Evolutionary conservation across 2,888 invertebrate species (phyloP), one percentile per base, ranked within the genome.

Genomic region (Torymus auratus): DNA sequence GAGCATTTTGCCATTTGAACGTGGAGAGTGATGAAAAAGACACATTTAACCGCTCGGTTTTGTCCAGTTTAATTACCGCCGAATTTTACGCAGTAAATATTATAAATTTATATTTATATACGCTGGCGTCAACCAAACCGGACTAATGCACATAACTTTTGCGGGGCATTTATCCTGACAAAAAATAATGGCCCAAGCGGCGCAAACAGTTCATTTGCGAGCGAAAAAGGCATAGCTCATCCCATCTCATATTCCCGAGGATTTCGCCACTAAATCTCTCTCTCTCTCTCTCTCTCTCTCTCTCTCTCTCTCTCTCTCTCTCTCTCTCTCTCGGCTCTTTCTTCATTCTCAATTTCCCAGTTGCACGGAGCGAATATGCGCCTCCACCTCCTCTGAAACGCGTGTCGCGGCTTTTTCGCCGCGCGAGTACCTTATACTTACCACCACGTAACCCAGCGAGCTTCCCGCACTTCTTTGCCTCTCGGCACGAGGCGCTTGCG

Each of bases 191-290:
- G 56, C 13, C 23, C 15, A n/a, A 2, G n/a, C 62, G 55, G 41
- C 50, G 64, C 55, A 70, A 77, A 58, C 56, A 71, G 70, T 78
- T 78, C 69, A 78, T 77, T 77, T 70, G n/a, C 55, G 64, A n/a
- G 28, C 12, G 52, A 11, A 67, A 67, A 67, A 52, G 52, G 71
- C 58, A 65, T 71, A 79, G 67, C 68, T 73, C 61, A 71, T 58
- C 58, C 65, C 65, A 65, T 65, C 65, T 73, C 62, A 79, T 68
- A 79, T 73, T 68, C 68, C 56, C 41, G 4, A 72, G 58, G 74
- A 78, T 78, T 78, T 69, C 67, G 61, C 74, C 78, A 78, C 67
- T 81, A 78, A 78, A 78, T 81, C 77, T 74, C n/a, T 69, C 41
- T 14, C 20, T 20, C 20, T 20, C 20, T 20, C 20, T 20, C 20